Evolutionary conservation across 2,113 vertebrate species (phyloP).

Genomic region (Strix uralensis): DNA sequence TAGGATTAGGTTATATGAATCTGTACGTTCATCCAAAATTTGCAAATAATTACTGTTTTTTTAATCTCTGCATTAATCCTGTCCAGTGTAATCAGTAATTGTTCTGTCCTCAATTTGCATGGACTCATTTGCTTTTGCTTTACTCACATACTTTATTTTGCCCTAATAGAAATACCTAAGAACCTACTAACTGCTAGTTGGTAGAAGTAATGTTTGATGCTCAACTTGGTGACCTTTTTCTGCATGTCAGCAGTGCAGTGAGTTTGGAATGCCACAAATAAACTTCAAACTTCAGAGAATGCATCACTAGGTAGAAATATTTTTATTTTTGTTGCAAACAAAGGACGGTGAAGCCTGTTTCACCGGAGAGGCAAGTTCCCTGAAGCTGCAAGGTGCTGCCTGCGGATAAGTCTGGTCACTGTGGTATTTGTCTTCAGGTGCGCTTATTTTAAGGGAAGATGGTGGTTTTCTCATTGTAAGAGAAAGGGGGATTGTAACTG

Average conservation of each 20-base stretch:
- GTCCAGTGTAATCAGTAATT: neutral
- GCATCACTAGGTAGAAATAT: accelerated
- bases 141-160: neutral
- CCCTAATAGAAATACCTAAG: neutral
- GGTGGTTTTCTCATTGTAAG: neutral
- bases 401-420: neutral
- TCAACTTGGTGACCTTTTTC: neutral
- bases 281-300: neutral
- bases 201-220: neutral
- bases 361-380: neutral
- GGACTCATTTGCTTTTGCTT: neutral
- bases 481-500: neutral
- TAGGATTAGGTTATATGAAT: neutral
- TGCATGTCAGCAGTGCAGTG: accelerated
- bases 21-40: neutral
- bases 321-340: neutral
- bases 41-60: neutral
- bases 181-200: neutral
- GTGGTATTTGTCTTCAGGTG: neutral
- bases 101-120: neutral
- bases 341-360: neutral
- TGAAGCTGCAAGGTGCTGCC: neutral
- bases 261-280: neutral
- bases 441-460: neutral
- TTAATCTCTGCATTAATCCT: neutral